Evolutionary conservation across 2,113 vertebrate species (phyloP), one percentile per base, ranked within the genome.

Genomic region (Hippopotamus amphibius): DNA sequence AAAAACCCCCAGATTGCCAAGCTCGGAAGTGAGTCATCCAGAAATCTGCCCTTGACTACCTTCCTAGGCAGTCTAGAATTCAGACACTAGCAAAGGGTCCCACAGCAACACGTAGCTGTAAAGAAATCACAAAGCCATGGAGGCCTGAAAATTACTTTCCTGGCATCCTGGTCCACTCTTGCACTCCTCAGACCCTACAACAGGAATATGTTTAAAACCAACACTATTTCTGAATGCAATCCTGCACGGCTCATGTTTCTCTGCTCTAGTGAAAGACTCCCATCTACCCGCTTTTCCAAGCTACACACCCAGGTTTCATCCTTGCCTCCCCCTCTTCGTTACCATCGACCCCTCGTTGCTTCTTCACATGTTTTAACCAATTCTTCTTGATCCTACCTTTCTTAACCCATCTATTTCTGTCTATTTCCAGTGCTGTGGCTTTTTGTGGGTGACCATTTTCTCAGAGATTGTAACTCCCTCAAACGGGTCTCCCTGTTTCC

Each of bases 71-170:
- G 7, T 72, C 14, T 16, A 16, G 43, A 30, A 53, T 53, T 71
- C 28, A 76, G 22, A 66, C 5, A 10, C 0, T 3, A 28, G 24
- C 17, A 9, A 12, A n/a, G 3, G 17, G 11, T 48, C 8, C 43
- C 7, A 13, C 0, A 14, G 5, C 19, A 50, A 41, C 22, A 1
- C 5, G 26, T 2, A 53, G 43, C 26, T 37, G 2, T 76, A 61
- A 61, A 91, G 61, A 88, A 53, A 88, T 72, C 48, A 28, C 14
- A 30, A 8, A 88, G 14, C 14, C 16, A 1, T 5, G 11, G 8
- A 61, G 33, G 15, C 22, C 14, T 84, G n/a, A 22, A 19, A n/a
- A 53, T 72, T 21, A 55, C 9, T n/a, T 57, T 71, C 3, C 21
- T 68, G 6, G 4, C 59, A n/a, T 69, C 24, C 41, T 69, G 17